A percentile compares a stretch with the other conserved stretches of the same genome.
Conservation (phyloP, 2,888 invertebrate genomes). For the Hypsopygia costalis region DNA sequence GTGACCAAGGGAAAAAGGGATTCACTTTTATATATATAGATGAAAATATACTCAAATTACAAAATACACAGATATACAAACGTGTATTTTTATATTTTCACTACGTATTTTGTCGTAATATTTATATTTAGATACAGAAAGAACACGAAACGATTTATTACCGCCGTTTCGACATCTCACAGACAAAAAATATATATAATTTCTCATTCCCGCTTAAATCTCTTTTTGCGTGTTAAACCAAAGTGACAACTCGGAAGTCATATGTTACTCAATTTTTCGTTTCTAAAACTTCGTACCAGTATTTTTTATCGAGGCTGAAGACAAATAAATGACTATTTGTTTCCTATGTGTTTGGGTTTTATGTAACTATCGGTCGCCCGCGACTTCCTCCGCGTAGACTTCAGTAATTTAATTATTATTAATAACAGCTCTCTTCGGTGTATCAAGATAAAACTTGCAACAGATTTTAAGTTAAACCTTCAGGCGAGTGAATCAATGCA, state of each 20-base stretch:
- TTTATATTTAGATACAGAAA: constrained; percentile 3
- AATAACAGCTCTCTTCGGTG: too few relatives aligned
- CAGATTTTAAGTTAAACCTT: too few relatives aligned
- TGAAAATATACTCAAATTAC: too few relatives aligned
- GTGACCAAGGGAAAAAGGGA: too few relatives aligned
- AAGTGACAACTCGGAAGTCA: not conserved
- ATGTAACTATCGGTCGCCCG: too few relatives aligned
- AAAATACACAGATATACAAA: too few relatives aligned
- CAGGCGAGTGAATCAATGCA: too few relatives aligned
- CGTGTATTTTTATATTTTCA: not conserved
- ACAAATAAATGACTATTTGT: not conserved
- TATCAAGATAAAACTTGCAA: too few relatives aligned
- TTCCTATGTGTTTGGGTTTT: too few relatives aligned
- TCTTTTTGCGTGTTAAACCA: not conserved
- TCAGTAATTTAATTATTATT: too few relatives aligned
- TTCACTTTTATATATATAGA: too few relatives aligned
- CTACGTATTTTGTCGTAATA: not conserved
- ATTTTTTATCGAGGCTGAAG: not conserved
- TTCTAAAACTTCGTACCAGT: not conserved
- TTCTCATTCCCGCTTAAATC: constrained; percentile 1
- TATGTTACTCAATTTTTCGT: not conserved
- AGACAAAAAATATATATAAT: not conserved
- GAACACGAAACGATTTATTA: constrained; percentile 3
- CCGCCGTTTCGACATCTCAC: not conserved
- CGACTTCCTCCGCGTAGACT: too few relatives aligned